Percentiles rank a stretch among this genome's conserved stretches.
Conservation (phyloP, 2,797 vertebrate genomes). For the Pseudochirops cupreus region DNA sequence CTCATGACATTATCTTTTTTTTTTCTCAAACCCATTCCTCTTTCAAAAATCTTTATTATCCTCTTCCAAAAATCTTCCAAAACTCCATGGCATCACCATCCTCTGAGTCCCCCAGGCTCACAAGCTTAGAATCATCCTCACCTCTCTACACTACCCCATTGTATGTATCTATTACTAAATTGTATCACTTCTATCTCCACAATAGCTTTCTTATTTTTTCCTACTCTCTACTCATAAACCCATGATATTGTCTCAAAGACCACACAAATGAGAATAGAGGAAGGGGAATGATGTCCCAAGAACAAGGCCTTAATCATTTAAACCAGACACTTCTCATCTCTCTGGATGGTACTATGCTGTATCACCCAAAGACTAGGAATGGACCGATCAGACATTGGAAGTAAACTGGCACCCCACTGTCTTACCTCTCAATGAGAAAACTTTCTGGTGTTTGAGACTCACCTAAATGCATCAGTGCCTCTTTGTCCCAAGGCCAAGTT, state of each 20-base stretch:
- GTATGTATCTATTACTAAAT: background rate
- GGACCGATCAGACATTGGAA: slow-evolving; percentile 77
- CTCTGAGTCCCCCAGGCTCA: background rate
- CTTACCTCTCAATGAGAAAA: slow-evolving; percentile 75
- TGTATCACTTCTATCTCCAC: background rate
- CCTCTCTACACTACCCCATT: background rate
- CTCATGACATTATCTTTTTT: background rate
- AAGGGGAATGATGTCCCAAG: background rate
- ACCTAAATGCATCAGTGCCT: slow-evolving; percentile 98
- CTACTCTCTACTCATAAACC: background rate
- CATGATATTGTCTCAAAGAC: background rate
- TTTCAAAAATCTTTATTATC: background rate
- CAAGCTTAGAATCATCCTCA: background rate
- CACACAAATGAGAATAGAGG: background rate
- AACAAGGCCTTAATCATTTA: background rate
- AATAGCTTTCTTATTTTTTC: background rate
- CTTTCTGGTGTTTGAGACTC: slow-evolving; percentile 78
- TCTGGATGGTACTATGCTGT: background rate
- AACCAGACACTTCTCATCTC: background rate
- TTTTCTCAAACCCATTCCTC: background rate
- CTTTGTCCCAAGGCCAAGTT: slow-evolving; percentile 99
- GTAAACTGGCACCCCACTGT: slow-evolving; percentile 72
- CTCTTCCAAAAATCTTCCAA: background rate
- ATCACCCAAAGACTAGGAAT: slow-evolving; percentile 36
- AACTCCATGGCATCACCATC: background rate